These are phyloP conservation scores for Tanytarsus gracilentus DNA, from an alignment of 2,888 invertebrate species.

Conservation along the genomic window DNA sequence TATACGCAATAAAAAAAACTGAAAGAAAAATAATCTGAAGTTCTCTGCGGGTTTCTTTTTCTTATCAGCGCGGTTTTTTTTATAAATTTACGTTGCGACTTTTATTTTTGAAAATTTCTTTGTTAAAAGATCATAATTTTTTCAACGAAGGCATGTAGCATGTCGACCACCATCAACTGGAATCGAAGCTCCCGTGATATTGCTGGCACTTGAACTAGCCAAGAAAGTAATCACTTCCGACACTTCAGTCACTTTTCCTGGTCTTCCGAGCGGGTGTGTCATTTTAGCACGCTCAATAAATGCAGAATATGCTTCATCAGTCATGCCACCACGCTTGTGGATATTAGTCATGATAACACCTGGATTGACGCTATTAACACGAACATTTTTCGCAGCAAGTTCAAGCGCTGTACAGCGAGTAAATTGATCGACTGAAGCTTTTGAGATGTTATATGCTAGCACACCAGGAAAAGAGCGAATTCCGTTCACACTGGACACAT, in stretches of 20 bases:
- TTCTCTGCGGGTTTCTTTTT: background rate
- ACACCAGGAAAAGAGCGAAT: conserved; percentile 83
- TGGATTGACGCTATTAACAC: conserved; percentile 89
- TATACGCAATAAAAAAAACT: background rate
- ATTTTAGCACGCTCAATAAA: conserved; percentile 76
- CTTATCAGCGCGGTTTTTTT: too few species aligned
- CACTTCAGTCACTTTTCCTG: conserved; percentile 76
- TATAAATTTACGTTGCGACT: too few species aligned
- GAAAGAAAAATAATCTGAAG: conserved; percentile 15
- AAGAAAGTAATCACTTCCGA: conserved; percentile 85
- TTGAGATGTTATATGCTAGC: conserved; percentile 85
- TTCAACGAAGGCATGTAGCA: conserved; percentile 80
- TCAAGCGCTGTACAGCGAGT: conserved; percentile 88
- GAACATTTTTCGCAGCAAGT: conserved; percentile 67
- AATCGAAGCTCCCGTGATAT: conserved; percentile 80
- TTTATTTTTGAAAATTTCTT: too few species aligned
- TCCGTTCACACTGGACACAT: conserved; percentile 91
- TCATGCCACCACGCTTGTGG: conserved; percentile 79
- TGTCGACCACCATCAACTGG: conserved; percentile 93
- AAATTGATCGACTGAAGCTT: conserved; percentile 89
- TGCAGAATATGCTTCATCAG: conserved; percentile 66
- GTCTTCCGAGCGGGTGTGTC: conserved; percentile 76
- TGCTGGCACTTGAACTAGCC: conserved; percentile 79
- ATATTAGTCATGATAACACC: conserved; percentile 81
- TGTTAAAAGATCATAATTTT: too few species aligned